A percentile compares a stretch with the other conserved stretches of the same genome.
Evolutionary conservation across 2,113 vertebrate species (phyloP).

Genomic region (Microcebus jonahi): DNA sequence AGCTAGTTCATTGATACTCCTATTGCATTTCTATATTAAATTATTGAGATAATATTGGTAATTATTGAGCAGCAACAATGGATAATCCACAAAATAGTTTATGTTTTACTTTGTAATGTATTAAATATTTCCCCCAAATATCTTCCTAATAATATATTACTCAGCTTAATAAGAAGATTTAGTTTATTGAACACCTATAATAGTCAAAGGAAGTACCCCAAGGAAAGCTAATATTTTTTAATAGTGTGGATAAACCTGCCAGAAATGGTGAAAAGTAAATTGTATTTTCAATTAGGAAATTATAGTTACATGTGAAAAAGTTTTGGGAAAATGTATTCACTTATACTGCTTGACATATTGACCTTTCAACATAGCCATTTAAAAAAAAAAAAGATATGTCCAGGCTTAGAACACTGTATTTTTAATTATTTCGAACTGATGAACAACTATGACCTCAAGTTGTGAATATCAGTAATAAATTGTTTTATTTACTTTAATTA

Average conservation of each 20-base stretch:
- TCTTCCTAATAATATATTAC: background rate
- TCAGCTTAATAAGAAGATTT: conserved; percentile 2
- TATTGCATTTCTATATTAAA: background rate
- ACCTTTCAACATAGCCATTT: background rate
- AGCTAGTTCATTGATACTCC: background rate
- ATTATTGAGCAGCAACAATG: background rate
- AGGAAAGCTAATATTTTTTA: conserved; percentile 2
- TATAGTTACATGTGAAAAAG: background rate
- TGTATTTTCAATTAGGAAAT: conserved; percentile 42
- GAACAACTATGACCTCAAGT: background rate
- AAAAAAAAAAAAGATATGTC: background rate
- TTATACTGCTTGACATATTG: background rate
- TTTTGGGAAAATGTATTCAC: background rate
- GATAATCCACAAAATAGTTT: background rate
- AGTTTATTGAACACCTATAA: background rate
- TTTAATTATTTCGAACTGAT: background rate
- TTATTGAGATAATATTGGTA: background rate
- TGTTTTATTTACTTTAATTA: background rate
- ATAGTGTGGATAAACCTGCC: background rate
- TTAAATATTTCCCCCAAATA: background rate
- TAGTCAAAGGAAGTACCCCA: background rate
- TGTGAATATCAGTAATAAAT: background rate
- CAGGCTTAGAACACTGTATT: background rate
- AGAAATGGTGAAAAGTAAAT: background rate
- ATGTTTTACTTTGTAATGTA: background rate